phyloP scores from a whole-genome alignment of 1,140 invertebrate species.

The Bombus confusus region DNA sequence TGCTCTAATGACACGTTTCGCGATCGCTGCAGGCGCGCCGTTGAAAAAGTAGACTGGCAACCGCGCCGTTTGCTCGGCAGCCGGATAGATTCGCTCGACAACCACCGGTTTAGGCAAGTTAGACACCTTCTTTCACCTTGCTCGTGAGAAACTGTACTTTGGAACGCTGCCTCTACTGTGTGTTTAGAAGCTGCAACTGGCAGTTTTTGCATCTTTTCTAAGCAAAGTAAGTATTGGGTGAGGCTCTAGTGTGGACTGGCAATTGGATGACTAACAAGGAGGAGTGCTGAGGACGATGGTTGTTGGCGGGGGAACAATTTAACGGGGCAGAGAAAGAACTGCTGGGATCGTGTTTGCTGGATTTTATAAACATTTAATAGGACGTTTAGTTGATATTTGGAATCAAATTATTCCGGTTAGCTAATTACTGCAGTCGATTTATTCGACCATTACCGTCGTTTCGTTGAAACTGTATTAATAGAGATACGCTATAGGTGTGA shows the following conservation, averaged over 20 bases:
- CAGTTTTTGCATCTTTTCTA: background rate
- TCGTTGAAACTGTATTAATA: background rate
- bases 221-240: constrained; percentile 1
- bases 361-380: background rate
- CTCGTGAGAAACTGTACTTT: constrained; percentile 21
- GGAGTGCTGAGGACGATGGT: background rate
- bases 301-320: too few species aligned
- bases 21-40: constrained; percentile 34
- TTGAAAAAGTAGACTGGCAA: constrained; percentile 61
- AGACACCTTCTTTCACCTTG: constrained; percentile 23
- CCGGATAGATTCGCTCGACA: constrained; percentile 61
- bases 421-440: background rate
- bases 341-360: background rate
- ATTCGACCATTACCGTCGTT: background rate
- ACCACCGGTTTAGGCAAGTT: constrained; percentile 9
- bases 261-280: constrained; percentile 2
- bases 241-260: background rate
- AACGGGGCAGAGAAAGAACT: background rate
- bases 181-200: background rate
- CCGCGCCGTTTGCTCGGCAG: constrained; percentile 75
- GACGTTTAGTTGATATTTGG: background rate
- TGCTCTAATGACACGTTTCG: constrained; percentile 78
- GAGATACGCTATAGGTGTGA: background rate
- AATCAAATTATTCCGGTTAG: background rate
- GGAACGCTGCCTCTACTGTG: background rate